Conservation (phyloP, 2,113 vertebrate species). For the Nothoprocta pentlandii region DNA sequence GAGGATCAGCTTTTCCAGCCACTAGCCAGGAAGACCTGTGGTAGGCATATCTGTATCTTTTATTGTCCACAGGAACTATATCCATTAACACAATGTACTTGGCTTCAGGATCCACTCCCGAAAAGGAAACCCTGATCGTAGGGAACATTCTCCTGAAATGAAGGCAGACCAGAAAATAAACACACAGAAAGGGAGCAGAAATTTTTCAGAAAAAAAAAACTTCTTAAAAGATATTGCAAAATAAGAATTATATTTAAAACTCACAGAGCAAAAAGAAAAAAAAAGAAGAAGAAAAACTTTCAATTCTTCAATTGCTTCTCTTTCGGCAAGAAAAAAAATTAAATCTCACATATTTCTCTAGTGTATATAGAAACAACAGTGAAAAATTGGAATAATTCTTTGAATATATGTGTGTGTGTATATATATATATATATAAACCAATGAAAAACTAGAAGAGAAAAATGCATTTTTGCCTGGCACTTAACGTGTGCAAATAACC, state of each 20-base stretch:
- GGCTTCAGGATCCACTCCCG: constrained; percentile 94
- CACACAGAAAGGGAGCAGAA: not conserved
- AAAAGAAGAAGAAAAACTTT: not conserved
- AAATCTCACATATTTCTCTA: not conserved
- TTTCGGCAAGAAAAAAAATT: not conserved
- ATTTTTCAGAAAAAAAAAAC: too few relatives aligned
- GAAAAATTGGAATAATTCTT: not conserved
- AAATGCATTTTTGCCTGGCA: not conserved
- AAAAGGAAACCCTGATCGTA: constrained; percentile 97
- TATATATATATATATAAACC: too few relatives aligned
- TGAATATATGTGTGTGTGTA: not conserved
- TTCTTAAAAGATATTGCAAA: not conserved
- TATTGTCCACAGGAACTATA: constrained; percentile 98
- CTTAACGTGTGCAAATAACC: not conserved
- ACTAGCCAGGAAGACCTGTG: constrained; percentile 98
- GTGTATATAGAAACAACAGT: not conserved
- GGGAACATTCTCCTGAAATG: constrained; percentile 96
- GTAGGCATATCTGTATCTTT: constrained; percentile 97
- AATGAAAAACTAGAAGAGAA: not conserved
- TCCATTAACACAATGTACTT: constrained; percentile 99
- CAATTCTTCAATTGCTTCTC: not conserved
- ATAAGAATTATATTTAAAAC: not conserved
- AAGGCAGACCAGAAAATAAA: constrained; percentile 41
- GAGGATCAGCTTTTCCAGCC: constrained; percentile 97
- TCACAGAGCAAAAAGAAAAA: too few relatives aligned